phyloP scores from a whole-genome alignment of 2,797 vertebrate genomes.

The Cheirogaleus major region DNA sequence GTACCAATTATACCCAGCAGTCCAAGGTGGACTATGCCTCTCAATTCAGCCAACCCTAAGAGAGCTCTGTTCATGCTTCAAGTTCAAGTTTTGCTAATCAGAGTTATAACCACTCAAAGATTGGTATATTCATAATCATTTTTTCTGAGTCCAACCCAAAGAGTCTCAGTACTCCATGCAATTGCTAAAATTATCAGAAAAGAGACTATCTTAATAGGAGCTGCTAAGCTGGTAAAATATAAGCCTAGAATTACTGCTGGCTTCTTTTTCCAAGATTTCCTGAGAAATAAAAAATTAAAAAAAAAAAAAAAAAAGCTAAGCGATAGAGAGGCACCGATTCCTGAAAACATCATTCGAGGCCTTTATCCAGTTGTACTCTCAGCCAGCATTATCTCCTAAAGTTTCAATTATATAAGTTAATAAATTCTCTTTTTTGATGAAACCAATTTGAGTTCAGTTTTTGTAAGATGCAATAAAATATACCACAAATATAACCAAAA shows the following conservation, averaged over 20 bases:
- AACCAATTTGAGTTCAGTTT: slow-evolving; percentile 31
- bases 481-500: neutral
- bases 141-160: neutral
- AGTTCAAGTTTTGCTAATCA: neutral
- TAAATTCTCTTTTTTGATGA: neutral
- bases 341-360: neutral
- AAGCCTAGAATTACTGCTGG: neutral
- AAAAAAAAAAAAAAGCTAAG: neutral
- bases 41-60: neutral
- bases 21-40: neutral
- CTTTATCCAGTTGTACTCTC: neutral
- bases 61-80: neutral
- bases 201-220: neutral
- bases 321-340: neutral
- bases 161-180: neutral
- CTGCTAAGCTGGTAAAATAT: neutral
- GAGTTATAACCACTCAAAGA: neutral
- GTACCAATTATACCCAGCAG: neutral
- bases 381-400: neutral
- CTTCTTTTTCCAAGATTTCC: slow-evolving; percentile 4
- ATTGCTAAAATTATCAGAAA: neutral
- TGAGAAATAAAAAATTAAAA: neutral
- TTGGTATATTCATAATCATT: neutral
- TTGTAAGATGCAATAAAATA: slow-evolving; percentile 36
- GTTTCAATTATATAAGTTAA: slow-evolving; percentile 21